Base-by-base conservation (phyloP, 2,797 vertebrate genomes). In the Champsocephalus gunnari region DNA sequence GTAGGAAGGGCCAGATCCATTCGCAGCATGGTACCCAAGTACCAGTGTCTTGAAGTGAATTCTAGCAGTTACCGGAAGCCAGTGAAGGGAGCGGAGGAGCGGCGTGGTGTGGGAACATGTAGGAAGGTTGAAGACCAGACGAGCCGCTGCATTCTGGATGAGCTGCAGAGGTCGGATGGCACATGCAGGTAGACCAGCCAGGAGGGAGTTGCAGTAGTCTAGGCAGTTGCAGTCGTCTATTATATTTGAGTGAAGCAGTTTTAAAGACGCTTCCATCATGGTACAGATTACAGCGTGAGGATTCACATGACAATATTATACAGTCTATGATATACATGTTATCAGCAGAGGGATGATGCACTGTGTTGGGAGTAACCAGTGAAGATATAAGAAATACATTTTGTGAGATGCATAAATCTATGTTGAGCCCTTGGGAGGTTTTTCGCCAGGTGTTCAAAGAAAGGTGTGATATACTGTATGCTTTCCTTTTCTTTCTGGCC, bases 361-460 rank as follows among this genome's bases (percentile, higher is more conserved):
- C 28, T 28, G 28, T 53, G 41, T 9, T 32, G 24, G 57, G 44
- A 56, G 44, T 9, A 56, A 55, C 41, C 17, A 64, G 21, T 54
- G 55, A 54, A 50, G 56, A 64, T 43, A 16, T 32, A 17, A 58
- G 65, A 58, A 54, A 54, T 19, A 50, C 19, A 57, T 70, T 66
- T 68, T 49, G 8, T 13, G 44, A 66, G 71, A 47, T 17, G 43
- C 24, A 59, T 81, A 60, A 66, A 70, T 79, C 38, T 59, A 47
- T 66, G 53, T 73, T 76, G 72, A 81, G 68, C 41, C 4, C 3
- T 34, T 32, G 60, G 28, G 32, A 61, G 66, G 62, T 13, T 54
- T 70, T 84, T 62, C 9, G 21, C 45, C 6, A 64, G 43, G 45
- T 56, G 41, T 55, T 66, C 19, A 8, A 56, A 64, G 38, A 57